phyloP scores from a whole-genome alignment of 2,888 invertebrate genomes.

The Drosophila mimetica region DNA sequence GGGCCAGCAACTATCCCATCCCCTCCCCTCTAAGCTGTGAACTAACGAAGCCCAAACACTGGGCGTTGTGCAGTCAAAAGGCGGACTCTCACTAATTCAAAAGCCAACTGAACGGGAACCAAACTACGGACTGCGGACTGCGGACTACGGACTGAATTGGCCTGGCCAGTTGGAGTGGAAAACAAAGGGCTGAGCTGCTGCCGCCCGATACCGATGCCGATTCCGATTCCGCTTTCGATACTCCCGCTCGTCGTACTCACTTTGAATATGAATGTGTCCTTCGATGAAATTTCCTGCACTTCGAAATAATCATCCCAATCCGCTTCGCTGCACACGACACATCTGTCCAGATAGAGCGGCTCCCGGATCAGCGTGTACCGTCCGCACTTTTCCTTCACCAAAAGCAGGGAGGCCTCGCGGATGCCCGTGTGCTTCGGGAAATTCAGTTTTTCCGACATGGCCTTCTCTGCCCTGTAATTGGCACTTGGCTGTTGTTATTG shows the following conservation, averaged over 20 bases:
- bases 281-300: slow-evolving; percentile 95
- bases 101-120: slow-evolving; percentile 74
- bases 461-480: slow-evolving; percentile 88
- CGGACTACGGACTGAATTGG: slow-evolving; percentile 19
- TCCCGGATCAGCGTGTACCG: slow-evolving; percentile 94
- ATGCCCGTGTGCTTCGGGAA: slow-evolving; percentile 91
- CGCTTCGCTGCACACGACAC: slow-evolving; percentile 94
- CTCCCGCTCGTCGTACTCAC: too few relatives aligned
- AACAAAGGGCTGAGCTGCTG: slow-evolving; percentile 28
- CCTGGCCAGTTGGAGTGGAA: slow-evolving; percentile 36
- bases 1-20: slow-evolving; percentile 23
- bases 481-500: slow-evolving; percentile 87
- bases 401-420: slow-evolving; percentile 93
- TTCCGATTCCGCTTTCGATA: slow-evolving; percentile 33
- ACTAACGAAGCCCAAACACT: slow-evolving; percentile 76
- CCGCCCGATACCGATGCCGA: slow-evolving; percentile 10
- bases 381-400: slow-evolving; percentile 95
- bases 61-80: slow-evolving; percentile 76
- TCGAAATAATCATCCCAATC: slow-evolving; percentile 98
- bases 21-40: slow-evolving; percentile 25
- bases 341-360: slow-evolving; percentile 95
- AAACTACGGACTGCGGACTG: slow-evolving; percentile 10
- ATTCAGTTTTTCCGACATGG: slow-evolving; percentile 87
- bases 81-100: slow-evolving; percentile 69
- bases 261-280: slow-evolving; percentile 97